Evolutionary conservation across 2,797 vertebrate species (phyloP).

Genomic region (Thunnus albacares): DNA sequence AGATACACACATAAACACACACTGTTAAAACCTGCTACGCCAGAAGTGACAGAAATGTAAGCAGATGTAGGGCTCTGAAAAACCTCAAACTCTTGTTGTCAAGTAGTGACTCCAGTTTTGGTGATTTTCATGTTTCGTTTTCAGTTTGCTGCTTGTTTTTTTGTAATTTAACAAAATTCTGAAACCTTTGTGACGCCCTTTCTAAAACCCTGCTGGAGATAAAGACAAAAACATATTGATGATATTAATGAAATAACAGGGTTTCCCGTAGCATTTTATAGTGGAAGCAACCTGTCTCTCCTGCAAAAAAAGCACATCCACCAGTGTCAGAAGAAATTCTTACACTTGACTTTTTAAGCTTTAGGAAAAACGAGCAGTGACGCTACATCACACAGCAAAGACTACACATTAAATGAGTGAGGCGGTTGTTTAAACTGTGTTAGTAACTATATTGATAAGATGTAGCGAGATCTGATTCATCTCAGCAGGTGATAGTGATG

Average conservation of each 20-base stretch:
- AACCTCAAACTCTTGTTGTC: not conserved
- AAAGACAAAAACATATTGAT: not conserved
- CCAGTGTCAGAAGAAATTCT: not conserved
- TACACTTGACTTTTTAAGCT: not conserved
- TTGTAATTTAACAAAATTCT: not conserved
- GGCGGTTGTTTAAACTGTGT: not conserved
- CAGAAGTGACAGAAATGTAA: not conserved
- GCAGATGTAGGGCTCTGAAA: not conserved
- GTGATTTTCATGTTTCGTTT: no score
- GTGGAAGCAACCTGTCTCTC: not conserved
- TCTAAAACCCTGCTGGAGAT: not conserved
- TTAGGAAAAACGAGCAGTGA: no score
- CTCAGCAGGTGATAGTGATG: not conserved
- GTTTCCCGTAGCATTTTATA: not conserved
- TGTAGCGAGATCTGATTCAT: not conserved
- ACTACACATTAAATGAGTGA: not conserved
- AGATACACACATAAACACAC: not conserved
- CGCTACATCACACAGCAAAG: not conserved
- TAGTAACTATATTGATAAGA: not conserved
- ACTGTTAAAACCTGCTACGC: not conserved
- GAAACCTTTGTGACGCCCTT: no score
- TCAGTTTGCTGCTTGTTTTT: not conserved
- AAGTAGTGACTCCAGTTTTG: not conserved
- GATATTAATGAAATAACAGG: not conserved
- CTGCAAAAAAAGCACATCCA: not conserved